Base-by-base conservation (phyloP, 2,113 vertebrate genomes). In the Amphilophus citrinellus region DNA sequence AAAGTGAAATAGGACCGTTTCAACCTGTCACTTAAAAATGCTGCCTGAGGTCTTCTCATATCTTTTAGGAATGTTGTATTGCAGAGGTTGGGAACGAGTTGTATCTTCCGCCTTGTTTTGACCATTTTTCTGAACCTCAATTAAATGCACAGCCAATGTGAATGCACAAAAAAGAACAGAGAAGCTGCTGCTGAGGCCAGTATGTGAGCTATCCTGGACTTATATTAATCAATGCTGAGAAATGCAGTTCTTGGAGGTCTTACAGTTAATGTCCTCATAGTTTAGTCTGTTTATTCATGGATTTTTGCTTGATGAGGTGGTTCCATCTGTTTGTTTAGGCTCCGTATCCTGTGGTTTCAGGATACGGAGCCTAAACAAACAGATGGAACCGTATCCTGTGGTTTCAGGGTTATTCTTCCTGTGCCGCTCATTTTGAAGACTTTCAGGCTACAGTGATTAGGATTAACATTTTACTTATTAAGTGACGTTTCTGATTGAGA, bases 201-300 rank as follows among this genome's bases (percentile, higher is more conserved):
- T 20, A 2, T 53, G 44, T n/a, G 44, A 53, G 66, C 47, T 53
- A 53, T 53, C 66, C 30, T 32, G 44, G 24, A 3, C 66, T 53
- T 32, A 3, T 32, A 8, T 73, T 73, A 53, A 73, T 71, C 66
- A 7, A 17, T 0, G 47, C 10, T 0, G 20, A 53, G 27, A 53
- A 73, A 73, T 13, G 79, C 6, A 44, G 76, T 27, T 57, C 32
- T 17, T 6, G 56, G 50, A 84, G 62, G 82, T 82, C 58, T 27
- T 3, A 2, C 62, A 5, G 42, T 9, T 42, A 14, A 39, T 57
- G 65, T 81, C 66, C 68, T 73, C 78, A 68, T 4, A 20, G 87
- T 89, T 90, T 24, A 66, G 63, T 87, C 77, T 80, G 78, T 85
- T 87, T 79, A 84, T 86, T 82, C 60, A n/a, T 35, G 61, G 76